phyloP scores from a whole-genome alignment of 2,797 vertebrate species.

The Varecia variegata region DNA sequence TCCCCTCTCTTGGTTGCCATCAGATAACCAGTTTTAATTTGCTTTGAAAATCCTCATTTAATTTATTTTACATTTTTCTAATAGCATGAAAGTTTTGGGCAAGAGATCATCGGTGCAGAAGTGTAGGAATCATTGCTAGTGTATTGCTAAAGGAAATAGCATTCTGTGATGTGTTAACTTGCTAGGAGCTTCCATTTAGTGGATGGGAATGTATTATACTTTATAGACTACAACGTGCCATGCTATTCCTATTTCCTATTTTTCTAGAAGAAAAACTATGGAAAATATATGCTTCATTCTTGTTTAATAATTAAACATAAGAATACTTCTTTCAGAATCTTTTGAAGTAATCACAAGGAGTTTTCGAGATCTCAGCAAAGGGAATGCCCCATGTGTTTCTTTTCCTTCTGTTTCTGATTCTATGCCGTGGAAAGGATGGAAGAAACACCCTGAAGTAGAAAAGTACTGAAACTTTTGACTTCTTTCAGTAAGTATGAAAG shows the following conservation, averaged over 20 bases:
- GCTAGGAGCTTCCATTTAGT: neutral
- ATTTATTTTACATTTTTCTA: conserved; percentile 4
- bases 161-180: neutral
- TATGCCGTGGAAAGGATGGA: neutral
- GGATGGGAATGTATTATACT: neutral
- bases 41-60: conserved; percentile 28
- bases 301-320: conserved; percentile 28
- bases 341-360: conserved; percentile 33
- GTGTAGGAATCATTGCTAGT: neutral
- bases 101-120: neutral
- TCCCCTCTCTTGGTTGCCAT: neutral
- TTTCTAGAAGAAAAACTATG: neutral
- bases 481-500: conserved; percentile 9
- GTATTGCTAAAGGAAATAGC: neutral
- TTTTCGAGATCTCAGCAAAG: conserved; percentile 50
- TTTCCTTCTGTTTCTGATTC: conserved; percentile 27
- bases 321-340: neutral
- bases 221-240: neutral
- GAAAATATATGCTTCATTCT: neutral
- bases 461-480: neutral
- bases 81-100: neutral
- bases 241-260: neutral
- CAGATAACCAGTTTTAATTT: conserved; percentile 21
- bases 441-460: neutral
- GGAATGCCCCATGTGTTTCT: neutral